phyloP scores from a whole-genome alignment of 2,888 invertebrate genomes.

The Orgyia antiqua region DNA sequence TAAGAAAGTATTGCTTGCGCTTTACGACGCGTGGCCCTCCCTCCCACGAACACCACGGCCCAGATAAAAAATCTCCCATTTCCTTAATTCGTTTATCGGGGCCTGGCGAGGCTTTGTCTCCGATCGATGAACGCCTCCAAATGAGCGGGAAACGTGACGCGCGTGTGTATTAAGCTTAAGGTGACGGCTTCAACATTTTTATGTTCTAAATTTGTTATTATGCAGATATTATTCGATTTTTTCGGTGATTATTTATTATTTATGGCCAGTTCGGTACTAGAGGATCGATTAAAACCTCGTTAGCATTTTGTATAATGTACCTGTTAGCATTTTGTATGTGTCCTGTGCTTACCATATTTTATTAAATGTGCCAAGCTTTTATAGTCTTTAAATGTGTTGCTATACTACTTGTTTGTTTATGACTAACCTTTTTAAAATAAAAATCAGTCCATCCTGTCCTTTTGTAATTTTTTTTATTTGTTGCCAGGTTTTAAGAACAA shows the following conservation, averaged over 20 bases:
- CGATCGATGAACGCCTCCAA: slow-evolving; percentile 75
- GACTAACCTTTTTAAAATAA: too few relatives aligned
- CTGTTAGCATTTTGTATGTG: too few relatives aligned
- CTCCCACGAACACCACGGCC: slow-evolving; percentile 43
- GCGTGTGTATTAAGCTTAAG: slow-evolving; percentile 71
- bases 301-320: too few relatives aligned
- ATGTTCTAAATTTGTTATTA: slow-evolving; percentile 24
- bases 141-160: slow-evolving; percentile 73
- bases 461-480: too few relatives aligned
- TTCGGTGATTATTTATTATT: slow-evolving; percentile 15
- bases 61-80: slow-evolving; percentile 79
- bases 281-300: slow-evolving; percentile 1
- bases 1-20: slow-evolving; percentile 76
- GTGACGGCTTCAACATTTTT: slow-evolving; percentile 47
- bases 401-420: too few relatives aligned
- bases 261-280: slow-evolving; percentile 6
- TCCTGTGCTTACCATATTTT: too few relatives aligned
- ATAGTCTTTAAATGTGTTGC: too few relatives aligned
- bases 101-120: slow-evolving; percentile 73
- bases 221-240: slow-evolving; percentile 15
- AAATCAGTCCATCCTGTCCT: too few relatives aligned
- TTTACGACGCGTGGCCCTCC: slow-evolving; percentile 68
- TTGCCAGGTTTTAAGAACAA: too few relatives aligned
- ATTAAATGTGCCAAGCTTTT: too few relatives aligned
- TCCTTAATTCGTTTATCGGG: slow-evolving; percentile 79